These are phyloP conservation scores for Caenorhabditis drosophilae DNA, from an alignment of 2,888 invertebrate species.

Conservation along the genomic window DNA sequence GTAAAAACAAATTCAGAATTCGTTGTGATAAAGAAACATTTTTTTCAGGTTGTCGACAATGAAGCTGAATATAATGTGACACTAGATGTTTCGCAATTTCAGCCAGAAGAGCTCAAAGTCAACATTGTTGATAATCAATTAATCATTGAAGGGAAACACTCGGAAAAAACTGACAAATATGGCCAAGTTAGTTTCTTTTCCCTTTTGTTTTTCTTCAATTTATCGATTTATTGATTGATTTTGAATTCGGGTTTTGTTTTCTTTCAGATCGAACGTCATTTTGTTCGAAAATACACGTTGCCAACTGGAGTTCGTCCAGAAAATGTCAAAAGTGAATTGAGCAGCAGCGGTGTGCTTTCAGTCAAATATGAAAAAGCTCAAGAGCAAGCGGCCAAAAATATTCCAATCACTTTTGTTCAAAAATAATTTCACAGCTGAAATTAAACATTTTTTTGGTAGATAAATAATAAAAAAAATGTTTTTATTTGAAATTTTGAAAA, in stretches of 20 bases:
- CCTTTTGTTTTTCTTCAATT: slow-evolving; percentile 2
- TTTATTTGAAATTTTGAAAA: no score
- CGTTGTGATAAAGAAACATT: background rate
- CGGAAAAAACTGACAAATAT: slow-evolving; percentile 56
- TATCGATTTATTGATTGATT: background rate
- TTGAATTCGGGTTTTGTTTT: background rate
- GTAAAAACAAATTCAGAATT: slow-evolving; percentile 14
- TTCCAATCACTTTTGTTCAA: slow-evolving; percentile 47
- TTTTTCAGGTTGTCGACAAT: slow-evolving; percentile 44
- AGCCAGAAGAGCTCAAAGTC: slow-evolving; percentile 60
- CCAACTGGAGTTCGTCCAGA: slow-evolving; percentile 54
- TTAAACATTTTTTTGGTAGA: no score
- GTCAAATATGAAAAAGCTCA: slow-evolving; percentile 54
- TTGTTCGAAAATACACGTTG: slow-evolving; percentile 57
- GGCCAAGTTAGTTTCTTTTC: slow-evolving; percentile 44
- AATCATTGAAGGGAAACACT: slow-evolving; percentile 59
- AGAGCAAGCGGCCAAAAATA: slow-evolving; percentile 34
- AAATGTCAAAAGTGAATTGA: slow-evolving; percentile 53
- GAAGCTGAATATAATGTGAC: slow-evolving; percentile 50
- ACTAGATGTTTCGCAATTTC: slow-evolving; percentile 59
- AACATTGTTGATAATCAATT: slow-evolving; percentile 58
- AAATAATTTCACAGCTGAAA: slow-evolving; percentile 12
- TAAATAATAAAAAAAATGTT: no score
- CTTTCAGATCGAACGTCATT: slow-evolving; percentile 54
- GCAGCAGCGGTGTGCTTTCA: slow-evolving; percentile 55